Base-by-base conservation (phyloP, 1,140 invertebrate species). In the Drosophila chauvacae region DNA sequence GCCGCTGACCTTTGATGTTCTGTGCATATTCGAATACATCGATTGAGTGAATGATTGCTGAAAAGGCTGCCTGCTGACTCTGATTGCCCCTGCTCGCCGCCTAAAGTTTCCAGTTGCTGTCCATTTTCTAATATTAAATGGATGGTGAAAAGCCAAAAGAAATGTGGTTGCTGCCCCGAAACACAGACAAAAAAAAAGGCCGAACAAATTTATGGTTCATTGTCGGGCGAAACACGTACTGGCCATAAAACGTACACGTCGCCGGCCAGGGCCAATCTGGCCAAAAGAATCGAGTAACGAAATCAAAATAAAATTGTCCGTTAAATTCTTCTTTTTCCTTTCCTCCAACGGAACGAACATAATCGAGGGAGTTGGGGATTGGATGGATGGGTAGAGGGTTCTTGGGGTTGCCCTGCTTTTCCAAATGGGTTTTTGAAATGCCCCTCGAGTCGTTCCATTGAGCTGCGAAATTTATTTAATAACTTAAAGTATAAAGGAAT, bases 11-110 rank as follows among this genome's bases (percentile, higher is more conserved):
- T 70, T 68, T 66, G 66, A 69, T 53, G 84, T 68, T 23, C 14
- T 44, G 44, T 83, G 84, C 79, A 78, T 77, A 80, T 80, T 80
- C 65, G 79, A 80, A 88, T 77, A 71, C 79, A 84, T 68, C 69
- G 80, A 80, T 88, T 78, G 84, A 83, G 72, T 82, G 81, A 84
- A 85, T 84, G 77, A 85, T 84, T 64, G 73, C 58, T 85, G 77
- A 85, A 85, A 85, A 48, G 81, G 60, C 73, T 47, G 65, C 45
- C 62, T 70, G 61, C 62, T 70, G 61, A 69, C 20, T 44, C 60
- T 41, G 37, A 28, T 23, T 18, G 23, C 26, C 11, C 7, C 33
- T n/a, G 28, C 48, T 56, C 33, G 37, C 61, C 26, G 28, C 26
- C 33, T 23, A 33, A 50, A 20, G 20, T 35, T 65, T 58, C 33